These are phyloP conservation scores for Clanis bilineata DNA, from an alignment of 2,888 invertebrate genomes.

Conservation along the genomic window DNA sequence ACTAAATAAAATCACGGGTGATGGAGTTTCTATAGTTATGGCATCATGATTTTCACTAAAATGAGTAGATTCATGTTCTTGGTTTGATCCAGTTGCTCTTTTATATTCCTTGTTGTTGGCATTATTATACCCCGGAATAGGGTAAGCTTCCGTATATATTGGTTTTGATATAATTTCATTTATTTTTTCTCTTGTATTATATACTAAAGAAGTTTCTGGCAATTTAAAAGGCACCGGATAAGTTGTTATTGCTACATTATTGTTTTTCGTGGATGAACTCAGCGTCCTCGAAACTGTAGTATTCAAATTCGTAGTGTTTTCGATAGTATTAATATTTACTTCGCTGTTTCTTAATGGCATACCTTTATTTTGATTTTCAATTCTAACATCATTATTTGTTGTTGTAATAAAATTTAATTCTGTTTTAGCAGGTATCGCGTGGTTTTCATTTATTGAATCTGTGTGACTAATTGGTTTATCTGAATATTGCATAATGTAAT, in stretches of 20 bases:
- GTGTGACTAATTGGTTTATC: background rate
- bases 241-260: background rate
- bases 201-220: background rate
- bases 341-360: background rate
- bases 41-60: background rate
- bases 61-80: background rate
- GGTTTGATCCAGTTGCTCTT: background rate
- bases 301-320: background rate
- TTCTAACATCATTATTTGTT: background rate
- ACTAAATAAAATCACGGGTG: background rate
- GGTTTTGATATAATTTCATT: background rate
- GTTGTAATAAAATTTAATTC: background rate
- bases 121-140: background rate
- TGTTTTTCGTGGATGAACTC: background rate
- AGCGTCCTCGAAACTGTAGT: background rate
- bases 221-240: too few relatives aligned
- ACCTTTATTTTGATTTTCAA: background rate
- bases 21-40: background rate
- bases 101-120: background rate
- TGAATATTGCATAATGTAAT: background rate
- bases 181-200: background rate
- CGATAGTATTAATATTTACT: background rate
- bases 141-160: background rate
- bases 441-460: background rate
- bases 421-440: background rate